A percentile compares a stretch with the other conserved stretches of the same genome.
Evolutionary conservation across 1,140 invertebrate genomes (phyloP).

Genomic region (Caerostris extrusa): DNA sequence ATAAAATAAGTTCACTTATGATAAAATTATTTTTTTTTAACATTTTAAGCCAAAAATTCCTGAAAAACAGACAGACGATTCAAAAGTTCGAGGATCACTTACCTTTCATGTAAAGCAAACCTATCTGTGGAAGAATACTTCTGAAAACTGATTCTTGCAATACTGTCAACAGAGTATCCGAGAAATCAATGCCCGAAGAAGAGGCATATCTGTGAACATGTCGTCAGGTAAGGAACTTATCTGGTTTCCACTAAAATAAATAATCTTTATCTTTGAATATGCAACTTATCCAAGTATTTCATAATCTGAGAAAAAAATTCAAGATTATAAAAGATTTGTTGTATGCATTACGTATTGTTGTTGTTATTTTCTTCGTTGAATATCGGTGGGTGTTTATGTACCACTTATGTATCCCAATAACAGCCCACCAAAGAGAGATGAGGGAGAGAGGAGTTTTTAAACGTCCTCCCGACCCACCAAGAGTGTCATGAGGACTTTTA

Average conservation of each 20-base stretch:
- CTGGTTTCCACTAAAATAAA: constrained; percentile 8
- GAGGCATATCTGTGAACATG: constrained; percentile 29
- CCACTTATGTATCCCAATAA: background rate
- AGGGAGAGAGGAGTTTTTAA: no score
- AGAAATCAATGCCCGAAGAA: background rate
- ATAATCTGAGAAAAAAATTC: background rate
- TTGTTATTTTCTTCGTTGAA: background rate
- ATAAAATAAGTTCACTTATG: background rate
- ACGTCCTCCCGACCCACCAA: no score
- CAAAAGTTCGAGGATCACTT: background rate
- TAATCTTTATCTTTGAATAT: background rate
- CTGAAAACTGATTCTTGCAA: background rate
- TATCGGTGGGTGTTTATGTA: background rate
- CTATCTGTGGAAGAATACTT: background rate
- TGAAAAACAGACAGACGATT: background rate
- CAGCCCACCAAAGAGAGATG: background rate
- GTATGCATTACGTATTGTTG: background rate
- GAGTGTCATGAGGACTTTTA: no score
- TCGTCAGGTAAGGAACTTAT: constrained; percentile 37
- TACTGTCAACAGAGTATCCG: background rate
- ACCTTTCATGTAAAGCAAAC: background rate
- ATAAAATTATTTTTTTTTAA: background rate
- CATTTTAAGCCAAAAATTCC: background rate
- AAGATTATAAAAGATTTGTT: background rate
- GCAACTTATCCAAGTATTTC: background rate